A percentile compares a stretch with the other conserved stretches of the same genome.
Conservation (phyloP, 2,888 invertebrate species). For the Drosophila barbarae region DNA sequence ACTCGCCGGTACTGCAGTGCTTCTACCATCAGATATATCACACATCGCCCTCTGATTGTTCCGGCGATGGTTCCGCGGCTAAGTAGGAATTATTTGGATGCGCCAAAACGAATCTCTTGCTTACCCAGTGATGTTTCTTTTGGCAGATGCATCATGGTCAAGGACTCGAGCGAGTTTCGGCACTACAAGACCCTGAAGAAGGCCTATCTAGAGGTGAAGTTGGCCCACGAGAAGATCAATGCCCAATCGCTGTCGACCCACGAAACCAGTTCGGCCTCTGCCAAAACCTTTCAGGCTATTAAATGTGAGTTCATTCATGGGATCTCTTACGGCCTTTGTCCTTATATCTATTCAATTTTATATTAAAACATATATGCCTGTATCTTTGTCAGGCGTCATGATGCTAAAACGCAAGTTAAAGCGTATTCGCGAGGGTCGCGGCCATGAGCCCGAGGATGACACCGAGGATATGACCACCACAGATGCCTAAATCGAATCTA, state of each 20-base stretch:
- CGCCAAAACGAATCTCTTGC: not conserved
- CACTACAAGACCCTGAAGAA: constrained; percentile 78
- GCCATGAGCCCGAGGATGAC: constrained; percentile 75
- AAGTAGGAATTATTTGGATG: constrained; percentile 57
- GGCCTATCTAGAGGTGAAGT: constrained; percentile 78
- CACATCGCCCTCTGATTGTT: constrained; percentile 76
- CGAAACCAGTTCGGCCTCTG: constrained; percentile 77
- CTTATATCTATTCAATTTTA: not conserved
- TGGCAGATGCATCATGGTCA: constrained; percentile 78
- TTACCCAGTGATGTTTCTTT: not conserved
- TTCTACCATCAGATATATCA: constrained; percentile 80
- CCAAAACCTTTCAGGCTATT: constrained; percentile 79
- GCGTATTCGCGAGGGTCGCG: constrained; percentile 79
- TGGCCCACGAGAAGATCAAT: constrained; percentile 75
- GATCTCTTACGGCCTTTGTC: not conserved
- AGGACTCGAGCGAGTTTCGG: constrained; percentile 78
- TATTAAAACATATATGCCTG: not conserved
- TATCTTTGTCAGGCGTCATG: constrained; percentile 75
- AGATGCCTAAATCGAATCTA: constrained; percentile 28
- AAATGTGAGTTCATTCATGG: constrained; percentile 70
- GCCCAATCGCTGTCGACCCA: constrained; percentile 60
- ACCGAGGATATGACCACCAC: constrained; percentile 60
- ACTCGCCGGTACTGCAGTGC: constrained; percentile 79
- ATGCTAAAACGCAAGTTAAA: constrained; percentile 79
- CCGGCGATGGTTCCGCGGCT: constrained; percentile 79